Base-by-base conservation (phyloP, 2,113 vertebrate species). In the Takifugu flavidus region DNA sequence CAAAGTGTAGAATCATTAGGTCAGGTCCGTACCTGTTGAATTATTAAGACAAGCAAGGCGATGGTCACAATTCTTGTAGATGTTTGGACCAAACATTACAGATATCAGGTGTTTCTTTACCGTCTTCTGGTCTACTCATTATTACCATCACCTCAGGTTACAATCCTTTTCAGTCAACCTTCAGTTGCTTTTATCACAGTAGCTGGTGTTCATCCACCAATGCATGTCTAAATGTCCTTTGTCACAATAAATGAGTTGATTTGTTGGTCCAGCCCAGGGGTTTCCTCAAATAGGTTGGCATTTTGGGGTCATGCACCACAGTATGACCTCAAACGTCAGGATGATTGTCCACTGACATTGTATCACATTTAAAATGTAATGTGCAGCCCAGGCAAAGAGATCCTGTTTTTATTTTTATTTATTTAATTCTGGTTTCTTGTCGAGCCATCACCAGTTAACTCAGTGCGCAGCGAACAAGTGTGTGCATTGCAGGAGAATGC, bases 301-400 rank as follows among this genome's bases (percentile, higher is more conserved):
- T 72, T 87, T 87, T 83, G 69, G 62, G 82, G 82, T 77, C 80
- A 76, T 5, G 71, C 65, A 51, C 71, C 58, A 52, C 11, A 45
- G 60, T 27, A 2, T 13, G 20, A 25, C 49, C 49, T 50, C 49
- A 52, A 52, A 27, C 7, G n/a, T 49, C 46, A 49, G 46, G 6
- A 4, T 15, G 46, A 15, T 20, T n/a, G 14, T 20, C 46, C 15
- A 20, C 46, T 58, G 42, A 31, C 29, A 31, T 31, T 31, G 29
- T 20, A 20, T 20, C 20, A 20, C 29, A 4, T 31, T 31, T 31
- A 31, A 31, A 31, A 3, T 31, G 3, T 39, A 11, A 10, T 10
- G 34, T 10, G 34, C 11, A 1, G 7, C 11, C 7, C 7, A 39
- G 34, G 34, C 34, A 39, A 11, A 6, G 1, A 11, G 34, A 1